Percentiles rank a stretch among this genome's conserved stretches.
phyloP scores from a whole-genome alignment of 2,113 vertebrate species.

The Chloebia gouldiae region DNA sequence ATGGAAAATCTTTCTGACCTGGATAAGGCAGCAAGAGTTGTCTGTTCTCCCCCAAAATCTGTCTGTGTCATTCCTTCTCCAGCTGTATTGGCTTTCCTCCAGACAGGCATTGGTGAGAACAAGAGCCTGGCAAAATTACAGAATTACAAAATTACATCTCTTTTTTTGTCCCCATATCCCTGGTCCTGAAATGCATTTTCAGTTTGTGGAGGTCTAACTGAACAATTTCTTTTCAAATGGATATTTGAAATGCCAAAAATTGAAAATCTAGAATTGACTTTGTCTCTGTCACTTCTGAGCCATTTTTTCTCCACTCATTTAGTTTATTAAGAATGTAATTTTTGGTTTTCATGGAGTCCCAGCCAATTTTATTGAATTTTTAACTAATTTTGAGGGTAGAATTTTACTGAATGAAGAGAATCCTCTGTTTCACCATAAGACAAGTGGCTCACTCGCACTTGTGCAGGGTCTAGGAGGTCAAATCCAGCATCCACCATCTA shows the following conservation, averaged over 20 bases:
- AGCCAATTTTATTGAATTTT: no score
- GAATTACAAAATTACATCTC: no score
- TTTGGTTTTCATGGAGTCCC: no score
- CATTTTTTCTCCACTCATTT: background rate
- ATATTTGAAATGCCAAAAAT: background rate
- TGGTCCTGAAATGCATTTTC: background rate
- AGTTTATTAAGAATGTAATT: background rate
- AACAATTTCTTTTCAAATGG: background rate
- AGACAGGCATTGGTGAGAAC: background rate
- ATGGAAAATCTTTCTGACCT: background rate
- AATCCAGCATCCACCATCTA: no score
- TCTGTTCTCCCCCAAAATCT: background rate
- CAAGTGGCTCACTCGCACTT: no score
- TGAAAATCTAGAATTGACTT: background rate
- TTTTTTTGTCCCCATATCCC: fast-evolving
- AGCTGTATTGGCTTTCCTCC: background rate
- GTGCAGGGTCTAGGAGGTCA: no score
- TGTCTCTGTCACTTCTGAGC: background rate
- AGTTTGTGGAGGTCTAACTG: background rate
- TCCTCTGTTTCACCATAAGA: no score
- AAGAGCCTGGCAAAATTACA: background rate
- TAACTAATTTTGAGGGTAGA: no score
- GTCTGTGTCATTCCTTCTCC: background rate
- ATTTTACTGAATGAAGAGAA: no score
- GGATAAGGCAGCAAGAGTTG: background rate